Percentiles rank a stretch among this genome's conserved stretches.
Conservation (phyloP, 2,888 invertebrate species). For the Leptopterna dolabrata region DNA sequence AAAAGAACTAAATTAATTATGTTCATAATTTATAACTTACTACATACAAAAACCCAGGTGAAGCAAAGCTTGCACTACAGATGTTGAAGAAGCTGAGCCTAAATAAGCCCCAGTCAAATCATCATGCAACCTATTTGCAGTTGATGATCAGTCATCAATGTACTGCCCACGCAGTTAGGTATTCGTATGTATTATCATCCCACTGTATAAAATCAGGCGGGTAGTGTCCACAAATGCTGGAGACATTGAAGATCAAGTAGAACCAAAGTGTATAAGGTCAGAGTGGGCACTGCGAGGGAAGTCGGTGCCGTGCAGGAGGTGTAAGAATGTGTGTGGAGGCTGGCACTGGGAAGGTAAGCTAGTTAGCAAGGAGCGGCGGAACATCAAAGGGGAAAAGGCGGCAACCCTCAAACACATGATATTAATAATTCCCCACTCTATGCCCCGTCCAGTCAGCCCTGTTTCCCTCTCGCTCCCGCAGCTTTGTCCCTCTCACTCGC, state of each 20-base stretch:
- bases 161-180: no score
- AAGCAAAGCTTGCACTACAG: no score
- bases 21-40: no score
- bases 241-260: neutral
- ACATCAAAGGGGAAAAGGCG: slow-evolving; percentile 52
- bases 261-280: neutral
- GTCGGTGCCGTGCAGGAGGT: neutral
- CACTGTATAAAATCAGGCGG: no score
- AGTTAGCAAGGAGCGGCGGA: slow-evolving; percentile 50
- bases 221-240: no score
- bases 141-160: no score
- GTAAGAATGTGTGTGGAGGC: neutral
- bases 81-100: no score
- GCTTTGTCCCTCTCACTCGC: neutral
- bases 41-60: no score
- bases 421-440: slow-evolving; percentile 54
- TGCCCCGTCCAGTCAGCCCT: neutral
- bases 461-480: neutral
- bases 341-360: slow-evolving; percentile 19
- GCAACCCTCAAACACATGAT: slow-evolving; percentile 52
- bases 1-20: no score
- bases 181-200: no score
- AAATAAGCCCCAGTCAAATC: no score
- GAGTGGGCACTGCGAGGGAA: neutral
- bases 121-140: no score